Evolutionary conservation across 1,140 invertebrate genomes (phyloP).

Genomic region (Tetranychus cinnabarinus): DNA sequence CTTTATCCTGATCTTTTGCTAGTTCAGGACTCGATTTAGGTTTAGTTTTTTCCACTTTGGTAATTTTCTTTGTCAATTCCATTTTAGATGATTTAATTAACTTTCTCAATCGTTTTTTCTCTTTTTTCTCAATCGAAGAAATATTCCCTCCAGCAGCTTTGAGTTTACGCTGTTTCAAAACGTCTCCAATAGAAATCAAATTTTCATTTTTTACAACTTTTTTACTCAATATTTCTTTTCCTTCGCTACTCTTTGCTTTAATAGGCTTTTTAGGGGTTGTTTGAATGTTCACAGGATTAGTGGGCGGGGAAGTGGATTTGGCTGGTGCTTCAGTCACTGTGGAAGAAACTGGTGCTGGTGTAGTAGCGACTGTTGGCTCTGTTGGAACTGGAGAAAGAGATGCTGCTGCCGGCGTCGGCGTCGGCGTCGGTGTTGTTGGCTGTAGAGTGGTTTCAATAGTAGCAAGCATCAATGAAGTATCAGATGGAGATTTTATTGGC

Average conservation of each 20-base stretch:
- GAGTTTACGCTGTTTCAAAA: neutral
- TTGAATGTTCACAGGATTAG: neutral
- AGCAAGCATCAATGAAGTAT: neutral
- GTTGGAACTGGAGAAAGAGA: neutral
- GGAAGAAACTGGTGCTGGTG: neutral
- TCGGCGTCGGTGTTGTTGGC: too few species aligned
- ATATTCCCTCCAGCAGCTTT: neutral
- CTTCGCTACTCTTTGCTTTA: neutral
- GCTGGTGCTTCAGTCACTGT: too few species aligned
- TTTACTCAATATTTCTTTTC: neutral
- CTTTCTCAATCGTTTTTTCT: conserved; percentile 3
- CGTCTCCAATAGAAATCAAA: neutral
- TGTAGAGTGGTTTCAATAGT: too few species aligned
- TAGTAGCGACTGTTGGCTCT: neutral
- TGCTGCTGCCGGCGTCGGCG: too few species aligned
- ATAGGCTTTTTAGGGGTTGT: neutral
- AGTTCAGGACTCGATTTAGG: neutral
- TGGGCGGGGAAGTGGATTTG: neutral
- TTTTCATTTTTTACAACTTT: neutral
- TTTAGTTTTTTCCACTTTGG: neutral
- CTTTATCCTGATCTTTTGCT: neutral
- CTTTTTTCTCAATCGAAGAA: neutral
- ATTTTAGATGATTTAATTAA: conserved; percentile 7
- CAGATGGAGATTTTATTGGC: neutral
- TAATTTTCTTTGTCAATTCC: conserved; percentile 3